A percentile compares a stretch with the other conserved stretches of the same genome.
These are phyloP conservation scores for Sinocyclocheilus grahami DNA, from an alignment of 2,113 vertebrate genomes.

Conservation along the genomic window DNA sequence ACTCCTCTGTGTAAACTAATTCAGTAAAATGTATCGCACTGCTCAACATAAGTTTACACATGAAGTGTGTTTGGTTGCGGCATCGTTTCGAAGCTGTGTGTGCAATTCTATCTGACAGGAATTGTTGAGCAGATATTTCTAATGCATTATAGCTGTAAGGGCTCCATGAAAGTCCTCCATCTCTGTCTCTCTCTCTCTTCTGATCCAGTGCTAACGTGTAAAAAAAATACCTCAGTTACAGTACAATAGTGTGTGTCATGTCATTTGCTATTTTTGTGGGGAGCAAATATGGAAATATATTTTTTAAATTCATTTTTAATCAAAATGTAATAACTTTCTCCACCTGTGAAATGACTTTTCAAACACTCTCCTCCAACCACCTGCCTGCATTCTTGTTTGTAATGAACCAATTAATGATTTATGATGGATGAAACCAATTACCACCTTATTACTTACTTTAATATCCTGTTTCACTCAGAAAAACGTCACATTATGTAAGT, in stretches of 20 bases:
- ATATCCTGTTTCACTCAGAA: neutral
- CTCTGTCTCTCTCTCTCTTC: neutral
- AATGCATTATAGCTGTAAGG: constrained; percentile 39
- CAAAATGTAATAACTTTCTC: neutral
- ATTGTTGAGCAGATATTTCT: constrained; percentile 14
- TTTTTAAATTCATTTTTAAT: neutral
- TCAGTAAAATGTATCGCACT: neutral
- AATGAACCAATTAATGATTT: neutral
- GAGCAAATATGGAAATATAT: neutral
- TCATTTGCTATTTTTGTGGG: neutral
- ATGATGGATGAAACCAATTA: neutral
- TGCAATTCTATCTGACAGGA: neutral
- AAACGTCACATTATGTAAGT: neutral
- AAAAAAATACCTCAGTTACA: neutral
- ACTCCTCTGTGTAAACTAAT: neutral
- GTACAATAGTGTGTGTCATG: neutral
- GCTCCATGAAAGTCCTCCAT: neutral
- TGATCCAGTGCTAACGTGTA: neutral
- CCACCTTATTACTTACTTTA: neutral
- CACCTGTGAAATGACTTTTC: neutral
- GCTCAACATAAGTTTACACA: neutral
- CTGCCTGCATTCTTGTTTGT: neutral
- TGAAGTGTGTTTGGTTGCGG: neutral
- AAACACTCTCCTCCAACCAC: neutral
- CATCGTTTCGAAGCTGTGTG: neutral